Percentiles rank a stretch among this genome's conserved stretches.
Evolutionary conservation across 2,888 invertebrate genomes (phyloP).

Genomic region (Agrochola macilenta): DNA sequence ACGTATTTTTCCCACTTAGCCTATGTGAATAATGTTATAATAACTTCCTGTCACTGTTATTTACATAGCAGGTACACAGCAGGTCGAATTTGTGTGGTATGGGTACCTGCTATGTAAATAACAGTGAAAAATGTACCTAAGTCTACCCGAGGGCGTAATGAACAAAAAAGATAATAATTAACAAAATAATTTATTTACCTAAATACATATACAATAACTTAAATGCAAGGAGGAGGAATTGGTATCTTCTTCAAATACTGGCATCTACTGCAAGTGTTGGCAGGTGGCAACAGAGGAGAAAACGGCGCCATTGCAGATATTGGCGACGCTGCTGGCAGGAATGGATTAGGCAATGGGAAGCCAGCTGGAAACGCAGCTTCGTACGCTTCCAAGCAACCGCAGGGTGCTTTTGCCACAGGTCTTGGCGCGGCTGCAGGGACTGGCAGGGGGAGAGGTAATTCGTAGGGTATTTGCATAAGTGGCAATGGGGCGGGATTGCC

Average conservation of each 20-base stretch:
- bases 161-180: background rate
- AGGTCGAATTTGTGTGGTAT: no score
- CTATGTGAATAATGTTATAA: no score
- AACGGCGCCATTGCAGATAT: constrained; percentile 74
- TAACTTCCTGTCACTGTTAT: no score
- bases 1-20: no score
- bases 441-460: constrained; percentile 4
- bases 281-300: constrained; percentile 70
- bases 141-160: background rate
- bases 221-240: constrained; percentile 81
- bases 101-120: no score
- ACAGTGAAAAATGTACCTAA: no score
- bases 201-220: constrained; percentile 27
- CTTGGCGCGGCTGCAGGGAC: constrained; percentile 23
- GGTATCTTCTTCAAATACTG: constrained; percentile 81
- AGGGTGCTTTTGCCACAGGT: constrained; percentile 30
- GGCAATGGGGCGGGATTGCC: constrained; percentile 31
- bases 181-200: constrained; percentile 44
- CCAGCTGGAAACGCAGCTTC: constrained; percentile 30
- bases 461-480: constrained; percentile 21
- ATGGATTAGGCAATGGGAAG: constrained; percentile 66
- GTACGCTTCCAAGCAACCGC: constrained; percentile 27
- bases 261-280: constrained; percentile 70
- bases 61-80: no score
- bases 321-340: constrained; percentile 79